These are phyloP conservation scores for Hetaerina americana DNA, from an alignment of 1,140 invertebrate genomes.

Conservation along the genomic window DNA sequence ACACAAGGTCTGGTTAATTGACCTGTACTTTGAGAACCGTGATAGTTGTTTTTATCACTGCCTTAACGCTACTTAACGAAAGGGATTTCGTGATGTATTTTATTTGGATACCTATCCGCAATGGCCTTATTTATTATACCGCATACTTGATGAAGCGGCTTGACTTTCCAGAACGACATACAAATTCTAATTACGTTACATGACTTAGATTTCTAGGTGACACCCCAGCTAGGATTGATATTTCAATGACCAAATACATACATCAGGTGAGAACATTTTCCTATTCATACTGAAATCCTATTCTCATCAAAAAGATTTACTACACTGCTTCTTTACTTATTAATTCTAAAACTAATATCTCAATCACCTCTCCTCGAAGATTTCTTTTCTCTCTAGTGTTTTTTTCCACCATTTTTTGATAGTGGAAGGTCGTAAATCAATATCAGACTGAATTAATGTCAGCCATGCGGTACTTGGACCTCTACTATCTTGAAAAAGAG, in stretches of 20 bases:
- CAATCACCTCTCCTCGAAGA: constrained; percentile 26
- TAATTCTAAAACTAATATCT: not conserved
- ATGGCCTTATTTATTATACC: too few relatives aligned
- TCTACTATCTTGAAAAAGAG: constrained; percentile 27
- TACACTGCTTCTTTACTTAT: not conserved
- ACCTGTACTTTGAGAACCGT: too few relatives aligned
- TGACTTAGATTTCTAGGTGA: too few relatives aligned
- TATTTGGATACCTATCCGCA: too few relatives aligned
- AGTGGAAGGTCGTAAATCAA: constrained; percentile 28
- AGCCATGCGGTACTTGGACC: constrained; percentile 28
- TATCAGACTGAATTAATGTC: constrained; percentile 30
- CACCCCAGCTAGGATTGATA: too few relatives aligned
- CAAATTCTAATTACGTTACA: too few relatives aligned
- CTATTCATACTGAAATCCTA: not conserved
- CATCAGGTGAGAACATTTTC: not conserved
- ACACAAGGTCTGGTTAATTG: too few relatives aligned
- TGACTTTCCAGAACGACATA: too few relatives aligned
- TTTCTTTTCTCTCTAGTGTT: constrained; percentile 24
- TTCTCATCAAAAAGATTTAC: not conserved
- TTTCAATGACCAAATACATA: not conserved
- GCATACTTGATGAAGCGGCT: too few relatives aligned
- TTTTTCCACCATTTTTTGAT: constrained; percentile 31
- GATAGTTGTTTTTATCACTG: too few relatives aligned
- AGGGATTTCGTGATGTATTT: too few relatives aligned
- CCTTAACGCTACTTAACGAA: too few relatives aligned